Evolutionary conservation across 1,140 invertebrate species (phyloP).

Genomic region (Oncopeltus fasciatus): DNA sequence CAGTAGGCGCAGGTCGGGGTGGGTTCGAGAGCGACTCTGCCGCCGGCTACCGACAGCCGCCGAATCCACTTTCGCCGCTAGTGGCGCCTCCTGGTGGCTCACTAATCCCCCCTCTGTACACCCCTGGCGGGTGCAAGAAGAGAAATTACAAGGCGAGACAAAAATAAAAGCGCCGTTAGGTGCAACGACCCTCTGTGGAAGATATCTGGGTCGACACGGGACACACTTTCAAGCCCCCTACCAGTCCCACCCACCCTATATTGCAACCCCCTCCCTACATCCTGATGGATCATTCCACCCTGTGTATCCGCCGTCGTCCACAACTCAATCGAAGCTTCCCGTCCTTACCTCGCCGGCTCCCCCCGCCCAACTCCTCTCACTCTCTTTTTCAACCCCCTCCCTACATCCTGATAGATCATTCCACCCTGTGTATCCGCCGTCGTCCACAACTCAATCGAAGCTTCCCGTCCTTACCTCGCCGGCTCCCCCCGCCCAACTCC

Average conservation of each 20-base stretch:
- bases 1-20: too few species aligned
- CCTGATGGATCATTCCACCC: background rate
- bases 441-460: background rate
- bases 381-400: background rate
- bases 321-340: background rate
- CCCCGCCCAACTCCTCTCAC: background rate
- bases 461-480: background rate
- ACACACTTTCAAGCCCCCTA: background rate
- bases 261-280: background rate
- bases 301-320: background rate
- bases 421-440: background rate
- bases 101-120: too few species aligned
- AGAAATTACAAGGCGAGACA: background rate
- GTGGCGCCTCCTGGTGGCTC: too few species aligned
- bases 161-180: constrained; percentile 7
- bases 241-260: background rate
- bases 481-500: background rate
- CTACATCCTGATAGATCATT: background rate
- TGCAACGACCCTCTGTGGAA: constrained; percentile 5
- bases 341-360: background rate
- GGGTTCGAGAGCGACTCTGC: too few species aligned
- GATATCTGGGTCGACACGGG: constrained; percentile 2
- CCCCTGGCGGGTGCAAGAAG: background rate
- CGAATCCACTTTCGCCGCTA: too few species aligned
- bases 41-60: too few species aligned